phyloP scores from a whole-genome alignment of 1,140 invertebrate species.

The Drosophila ohnishii region DNA sequence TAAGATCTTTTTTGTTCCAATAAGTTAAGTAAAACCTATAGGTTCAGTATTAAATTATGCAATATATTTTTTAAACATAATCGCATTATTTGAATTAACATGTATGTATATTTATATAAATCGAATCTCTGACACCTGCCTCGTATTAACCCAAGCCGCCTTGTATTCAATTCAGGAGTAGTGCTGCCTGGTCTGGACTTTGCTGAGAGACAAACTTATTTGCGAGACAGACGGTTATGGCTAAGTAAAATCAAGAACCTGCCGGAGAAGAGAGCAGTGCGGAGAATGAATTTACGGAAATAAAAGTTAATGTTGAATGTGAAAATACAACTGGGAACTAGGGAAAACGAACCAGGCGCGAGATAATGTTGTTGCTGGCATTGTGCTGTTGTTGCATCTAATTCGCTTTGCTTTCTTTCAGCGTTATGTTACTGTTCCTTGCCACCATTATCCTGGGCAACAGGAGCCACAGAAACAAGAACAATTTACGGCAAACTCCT shows the following conservation, averaged over 20 bases:
- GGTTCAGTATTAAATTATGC: too few species aligned
- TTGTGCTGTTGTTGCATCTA: slow-evolving; percentile 58
- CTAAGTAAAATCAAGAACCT: slow-evolving; percentile 36
- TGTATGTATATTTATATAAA: too few species aligned
- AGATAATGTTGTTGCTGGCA: slow-evolving; percentile 64
- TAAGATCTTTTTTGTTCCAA: too few species aligned
- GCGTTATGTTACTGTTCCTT: slow-evolving; percentile 54
- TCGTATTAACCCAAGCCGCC: slow-evolving; percentile 1
- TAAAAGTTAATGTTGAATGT: slow-evolving; percentile 75
- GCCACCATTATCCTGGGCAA: slow-evolving; percentile 52
- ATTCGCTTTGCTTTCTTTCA: slow-evolving; percentile 68
- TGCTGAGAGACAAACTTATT: slow-evolving; percentile 38
- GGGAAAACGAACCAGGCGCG: slow-evolving; percentile 43
- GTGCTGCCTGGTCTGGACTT: neutral
- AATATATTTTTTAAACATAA: too few species aligned
- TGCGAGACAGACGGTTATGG: slow-evolving; percentile 46
- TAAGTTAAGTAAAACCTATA: too few species aligned
- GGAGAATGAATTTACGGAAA: slow-evolving; percentile 65
- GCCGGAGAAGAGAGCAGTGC: slow-evolving; percentile 10
- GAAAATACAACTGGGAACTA: slow-evolving; percentile 53
- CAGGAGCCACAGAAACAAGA: slow-evolving; percentile 55
- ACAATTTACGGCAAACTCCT: slow-evolving; percentile 69
- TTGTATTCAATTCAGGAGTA: slow-evolving; percentile 10
- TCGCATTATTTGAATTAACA: too few species aligned
- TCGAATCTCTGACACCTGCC: neutral